A percentile compares a stretch with the other conserved stretches of the same genome.
Evolutionary conservation across 2,797 vertebrate species (phyloP).

Genomic region (Sebastes oblongus): DNA sequence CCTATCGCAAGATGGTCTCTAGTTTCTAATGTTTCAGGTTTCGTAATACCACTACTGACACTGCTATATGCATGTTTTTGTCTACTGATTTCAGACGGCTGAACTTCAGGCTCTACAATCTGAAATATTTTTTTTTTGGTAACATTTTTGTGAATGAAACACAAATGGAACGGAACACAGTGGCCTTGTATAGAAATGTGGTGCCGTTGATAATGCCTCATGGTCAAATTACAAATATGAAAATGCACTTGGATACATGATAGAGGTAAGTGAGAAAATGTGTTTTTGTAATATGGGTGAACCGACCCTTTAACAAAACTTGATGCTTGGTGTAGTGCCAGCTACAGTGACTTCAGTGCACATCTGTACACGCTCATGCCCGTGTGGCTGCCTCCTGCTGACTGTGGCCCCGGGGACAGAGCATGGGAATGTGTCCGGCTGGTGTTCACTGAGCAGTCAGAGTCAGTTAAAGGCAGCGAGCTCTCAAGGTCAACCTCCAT

Average conservation of each 20-base stretch:
- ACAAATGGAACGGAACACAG: neutral
- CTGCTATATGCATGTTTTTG: neutral
- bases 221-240: neutral
- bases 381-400: constrained; percentile 7
- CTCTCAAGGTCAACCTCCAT: constrained; percentile 64
- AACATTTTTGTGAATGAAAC: neutral
- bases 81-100: neutral
- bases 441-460: constrained; percentile 20
- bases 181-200: neutral
- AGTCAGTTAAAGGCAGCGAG: constrained; percentile 43
- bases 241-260: neutral
- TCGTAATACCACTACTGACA: neutral
- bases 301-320: neutral
- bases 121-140: no score
- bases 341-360: neutral
- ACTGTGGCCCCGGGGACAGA: constrained; percentile 21
- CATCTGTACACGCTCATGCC: constrained; percentile 3
- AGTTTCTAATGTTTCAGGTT: neutral
- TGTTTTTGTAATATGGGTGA: neutral
- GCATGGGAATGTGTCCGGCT: constrained; percentile 5
- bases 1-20: no score
- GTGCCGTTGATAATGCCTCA: neutral
- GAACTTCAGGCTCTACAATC: neutral
- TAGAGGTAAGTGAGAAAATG: neutral
- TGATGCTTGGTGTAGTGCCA: neutral